Percentiles rank a stretch among this genome's conserved stretches.
phyloP scores from a whole-genome alignment of 1,140 invertebrate genomes.

The Drosophila leontia region DNA sequence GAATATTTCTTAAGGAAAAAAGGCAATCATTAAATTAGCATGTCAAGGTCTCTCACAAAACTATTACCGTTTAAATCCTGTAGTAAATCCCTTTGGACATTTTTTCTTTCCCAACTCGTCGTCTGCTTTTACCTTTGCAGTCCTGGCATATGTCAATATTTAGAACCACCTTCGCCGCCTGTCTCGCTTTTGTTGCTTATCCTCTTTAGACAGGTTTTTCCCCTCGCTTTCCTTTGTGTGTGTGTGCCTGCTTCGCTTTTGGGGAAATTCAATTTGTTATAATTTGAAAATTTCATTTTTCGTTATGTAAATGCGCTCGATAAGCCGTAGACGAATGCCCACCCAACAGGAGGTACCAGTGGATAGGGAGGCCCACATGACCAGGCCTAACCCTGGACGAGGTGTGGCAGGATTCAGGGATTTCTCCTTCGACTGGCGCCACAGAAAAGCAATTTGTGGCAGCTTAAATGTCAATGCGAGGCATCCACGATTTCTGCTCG shows the following conservation, averaged over 20 bases:
- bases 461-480: slow-evolving; percentile 76
- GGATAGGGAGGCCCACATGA: slow-evolving; percentile 17
- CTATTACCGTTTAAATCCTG: slow-evolving; percentile 7
- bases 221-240: neutral
- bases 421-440: slow-evolving; percentile 12
- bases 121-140: neutral
- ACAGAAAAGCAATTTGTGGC: slow-evolving; percentile 76
- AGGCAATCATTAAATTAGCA: slow-evolving; percentile 7
- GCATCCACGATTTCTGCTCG: slow-evolving; percentile 39
- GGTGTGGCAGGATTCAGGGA: slow-evolving; percentile 17
- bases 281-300: slow-evolving; percentile 82
- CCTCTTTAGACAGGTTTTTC: slow-evolving; percentile 11
- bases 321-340: slow-evolving; percentile 53
- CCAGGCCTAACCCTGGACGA: slow-evolving; percentile 23
- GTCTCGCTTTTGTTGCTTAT: slow-evolving; percentile 5
- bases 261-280: slow-evolving; percentile 79
- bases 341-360: slow-evolving; percentile 1
- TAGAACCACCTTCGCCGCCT: slow-evolving; percentile 6
- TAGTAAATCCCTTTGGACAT: slow-evolving; percentile 25
- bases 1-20: neutral
- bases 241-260: slow-evolving; percentile 9
- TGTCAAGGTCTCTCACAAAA: slow-evolving; percentile 14
- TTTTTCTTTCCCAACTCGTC: slow-evolving; percentile 9
- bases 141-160: slow-evolving; percentile 55
- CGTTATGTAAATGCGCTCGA: slow-evolving; percentile 72